These are phyloP conservation scores for Rhynchopsitta pachyrhyncha DNA, from an alignment of 2,113 vertebrate species.

Conservation along the genomic window DNA sequence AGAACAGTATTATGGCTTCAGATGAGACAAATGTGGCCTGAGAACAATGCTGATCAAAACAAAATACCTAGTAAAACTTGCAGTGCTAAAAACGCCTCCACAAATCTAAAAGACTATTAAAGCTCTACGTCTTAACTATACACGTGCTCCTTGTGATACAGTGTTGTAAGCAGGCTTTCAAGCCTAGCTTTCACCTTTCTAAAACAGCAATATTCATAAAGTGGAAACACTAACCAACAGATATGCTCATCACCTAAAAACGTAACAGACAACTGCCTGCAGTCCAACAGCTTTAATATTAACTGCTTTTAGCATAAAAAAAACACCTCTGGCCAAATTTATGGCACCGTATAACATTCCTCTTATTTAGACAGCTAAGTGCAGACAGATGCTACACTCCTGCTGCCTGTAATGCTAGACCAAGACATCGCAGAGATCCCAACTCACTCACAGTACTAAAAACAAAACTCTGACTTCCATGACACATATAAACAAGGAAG, in stretches of 20 bases:
- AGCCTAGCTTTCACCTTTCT: not conserved
- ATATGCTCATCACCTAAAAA: fast-evolving
- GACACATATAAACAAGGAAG: not conserved
- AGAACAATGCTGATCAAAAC: not conserved
- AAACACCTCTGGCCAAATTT: not conserved
- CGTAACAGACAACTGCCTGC: fast-evolving
- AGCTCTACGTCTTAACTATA: not conserved
- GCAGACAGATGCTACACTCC: not conserved
- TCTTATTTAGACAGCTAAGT: not conserved
- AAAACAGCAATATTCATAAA: not conserved
- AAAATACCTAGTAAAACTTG: not conserved
- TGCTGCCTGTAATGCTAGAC: not conserved
- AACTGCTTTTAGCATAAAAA: not conserved
- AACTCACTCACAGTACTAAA: not conserved
- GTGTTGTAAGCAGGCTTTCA: not conserved
- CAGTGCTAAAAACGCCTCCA: not conserved
- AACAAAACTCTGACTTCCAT: not conserved
- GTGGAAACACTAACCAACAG: not conserved
- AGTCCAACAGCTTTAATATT: not conserved
- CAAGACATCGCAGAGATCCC: not conserved
- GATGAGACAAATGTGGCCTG: fast-evolving
- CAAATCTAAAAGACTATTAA: not conserved
- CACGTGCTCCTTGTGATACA: not conserved
- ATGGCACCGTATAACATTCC: not conserved
- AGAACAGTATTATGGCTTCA: not conserved